Base-by-base conservation (phyloP, 1,140 invertebrate genomes). In the Aphelenchoides avenae region DNA sequence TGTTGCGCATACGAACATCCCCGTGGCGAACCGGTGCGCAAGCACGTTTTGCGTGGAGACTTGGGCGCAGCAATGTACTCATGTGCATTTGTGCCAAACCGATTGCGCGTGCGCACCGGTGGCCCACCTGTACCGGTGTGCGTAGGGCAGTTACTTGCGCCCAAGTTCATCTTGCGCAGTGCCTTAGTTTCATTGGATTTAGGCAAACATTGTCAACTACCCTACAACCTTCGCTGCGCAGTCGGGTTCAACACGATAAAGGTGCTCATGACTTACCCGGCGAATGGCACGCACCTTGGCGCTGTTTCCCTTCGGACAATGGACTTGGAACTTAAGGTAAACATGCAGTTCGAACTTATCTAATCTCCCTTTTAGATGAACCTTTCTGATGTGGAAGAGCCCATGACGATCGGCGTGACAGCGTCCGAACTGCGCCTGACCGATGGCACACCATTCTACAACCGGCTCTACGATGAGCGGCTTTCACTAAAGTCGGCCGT, bases 401-500 rank as follows among this genome's bases (percentile, higher is more conserved):
- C 64, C 4, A 67, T 67, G 39, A 50, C 29, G 20, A 39, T 66
- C 13, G 29, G 27, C n/a, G 27, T 66, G 39, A 9, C 7, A 2
- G 48, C 40, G 5, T 26, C 53, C 31, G 52, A 51, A 6, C 40
- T 69, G 11, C 31, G 18, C 5, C 22, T 69, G 13, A 36, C 34
- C 7, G 66, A 69, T 44, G 36, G 30, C 15, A 70, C 53, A 15
- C 64, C 62, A 24, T 68, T 69, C 29, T 67, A 70, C 33, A 49
- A 36, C 20, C 40, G 50, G 15, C 27, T 71, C 15, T 68, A 68
- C 42, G 27, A 31, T 1, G 61, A 68, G 36, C 33, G 66, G 39
- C 18, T 71, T 9, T 34, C 34, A 7, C n/a, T n/a, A n/a, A n/a
- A 26, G 64, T 5, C 33, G 33, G 9, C 11, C 49, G 9, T 31